A percentile compares a stretch with the other conserved stretches of the same genome.
Conservation (phyloP, 2,113 vertebrate genomes). For the Felis catus region DNA sequence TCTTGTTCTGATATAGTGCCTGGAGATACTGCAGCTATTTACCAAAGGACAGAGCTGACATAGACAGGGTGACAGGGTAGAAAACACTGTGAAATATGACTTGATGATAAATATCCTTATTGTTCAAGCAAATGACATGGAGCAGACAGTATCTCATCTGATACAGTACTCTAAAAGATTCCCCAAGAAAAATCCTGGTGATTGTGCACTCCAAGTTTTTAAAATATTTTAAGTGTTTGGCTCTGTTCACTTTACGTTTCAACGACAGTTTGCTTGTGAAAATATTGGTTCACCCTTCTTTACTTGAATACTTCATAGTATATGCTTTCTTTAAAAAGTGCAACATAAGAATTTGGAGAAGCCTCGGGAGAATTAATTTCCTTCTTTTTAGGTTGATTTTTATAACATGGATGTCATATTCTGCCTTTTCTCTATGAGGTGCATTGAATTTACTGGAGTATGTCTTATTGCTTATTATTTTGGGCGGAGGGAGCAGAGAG, state of each 20-base stretch:
- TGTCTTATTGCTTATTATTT: neutral
- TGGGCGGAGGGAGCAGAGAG: fast-evolving
- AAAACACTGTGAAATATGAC: neutral
- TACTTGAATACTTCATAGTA: neutral
- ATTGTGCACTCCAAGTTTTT: neutral
- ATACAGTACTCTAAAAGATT: neutral
- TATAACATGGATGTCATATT: neutral
- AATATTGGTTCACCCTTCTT: neutral
- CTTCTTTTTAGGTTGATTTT: neutral
- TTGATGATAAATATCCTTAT: neutral
- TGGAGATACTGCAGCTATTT: neutral
- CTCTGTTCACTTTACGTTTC: neutral
- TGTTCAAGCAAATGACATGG: neutral
- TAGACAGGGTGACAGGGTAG: neutral
- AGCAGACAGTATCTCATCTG: neutral
- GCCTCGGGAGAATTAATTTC: neutral
- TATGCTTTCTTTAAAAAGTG: neutral
- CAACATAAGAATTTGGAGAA: neutral
- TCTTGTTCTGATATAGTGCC: neutral
- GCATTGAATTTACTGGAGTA: neutral
- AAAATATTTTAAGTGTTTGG: neutral
- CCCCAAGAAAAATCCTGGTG: neutral
- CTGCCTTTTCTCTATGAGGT: neutral
- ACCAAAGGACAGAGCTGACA: neutral
- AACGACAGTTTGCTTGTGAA: neutral